Conservation (phyloP, 2,113 vertebrate species). For the Calyptommatus sinebrachiatus region DNA sequence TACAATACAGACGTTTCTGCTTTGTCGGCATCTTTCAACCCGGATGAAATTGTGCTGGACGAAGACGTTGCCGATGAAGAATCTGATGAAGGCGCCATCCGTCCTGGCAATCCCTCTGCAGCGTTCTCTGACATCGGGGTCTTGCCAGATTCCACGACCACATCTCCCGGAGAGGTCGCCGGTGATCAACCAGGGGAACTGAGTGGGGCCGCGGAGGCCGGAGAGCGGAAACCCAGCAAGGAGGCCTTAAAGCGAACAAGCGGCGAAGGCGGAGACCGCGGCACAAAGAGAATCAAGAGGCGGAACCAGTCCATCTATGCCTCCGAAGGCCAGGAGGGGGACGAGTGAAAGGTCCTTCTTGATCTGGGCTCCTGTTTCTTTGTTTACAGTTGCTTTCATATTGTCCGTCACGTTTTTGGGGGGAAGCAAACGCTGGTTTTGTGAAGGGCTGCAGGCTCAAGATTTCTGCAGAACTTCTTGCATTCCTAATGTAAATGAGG, state of each 20-base stretch:
- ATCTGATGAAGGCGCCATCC: slow-evolving; percentile 55
- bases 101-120: slow-evolving; percentile 66
- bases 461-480: background rate
- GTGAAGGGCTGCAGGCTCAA: too few species aligned
- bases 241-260: slow-evolving; percentile 80
- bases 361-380: background rate
- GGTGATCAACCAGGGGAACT: slow-evolving; percentile 57
- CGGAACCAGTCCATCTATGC: slow-evolving; percentile 93
- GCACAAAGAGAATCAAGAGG: slow-evolving; percentile 86
- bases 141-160: slow-evolving; percentile 63
- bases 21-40: slow-evolving; percentile 84
- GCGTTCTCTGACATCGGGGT: slow-evolving; percentile 75
- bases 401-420: background rate
- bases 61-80: slow-evolving; percentile 84
- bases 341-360: slow-evolving; percentile 31
- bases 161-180: slow-evolving; percentile 61
- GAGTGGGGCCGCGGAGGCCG: slow-evolving; percentile 41
- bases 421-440: background rate
- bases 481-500: background rate
- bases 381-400: background rate
- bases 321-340: slow-evolving; percentile 72
- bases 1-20: slow-evolving; percentile 87
- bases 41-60: slow-evolving; percentile 93
- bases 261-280: slow-evolving; percentile 58
- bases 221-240: slow-evolving; percentile 50